Base-by-base conservation (phyloP, 1,140 invertebrate genomes). In the Carposina sasakii region DNA sequence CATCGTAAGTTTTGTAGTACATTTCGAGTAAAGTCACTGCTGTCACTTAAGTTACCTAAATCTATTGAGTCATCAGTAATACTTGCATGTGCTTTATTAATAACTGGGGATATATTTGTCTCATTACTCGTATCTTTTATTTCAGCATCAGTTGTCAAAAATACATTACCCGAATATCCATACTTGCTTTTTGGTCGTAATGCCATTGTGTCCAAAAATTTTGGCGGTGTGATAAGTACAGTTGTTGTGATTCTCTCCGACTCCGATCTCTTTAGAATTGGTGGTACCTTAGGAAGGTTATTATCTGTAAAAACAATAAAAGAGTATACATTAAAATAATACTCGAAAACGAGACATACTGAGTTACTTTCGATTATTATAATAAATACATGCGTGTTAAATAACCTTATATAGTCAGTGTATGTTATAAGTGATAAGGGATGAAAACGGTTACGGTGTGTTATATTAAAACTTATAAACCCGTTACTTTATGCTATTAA, bases 141-240 rank as follows among this genome's bases (percentile, higher is more conserved):
- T 59, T 85, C 74, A 59, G 54, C 69, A n/a, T 70, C 61, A 47
- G 81, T 69, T 46, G 76, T 74, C 19, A 86, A 57, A 57, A 89
- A 89, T 61, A 88, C 86, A 81, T 89, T 86, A 66, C 88, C 86
- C 28, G 87, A 86, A 71, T 89, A 88, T 34, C 78, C 85, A 66
- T 88, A 75, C 61, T 86, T 88, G 54, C 85, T 85, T 63, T 88
- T 89, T n/a, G 89, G 84, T 57, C 91, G 88, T 51, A 94, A 81
- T 15, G 93, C 90, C 92, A 94, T 94, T 13, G 92, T 94, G 67
- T 95, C 85, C 34, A 85, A 63, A 63, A 86, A 86, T 40, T 81
- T 81, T 24, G 85, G 83, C 24, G 81, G 68, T 16, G 76, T 71
- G 88, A 83, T 89, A 83, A 81, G 92, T 91, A 71, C 71, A 64